phyloP scores from a whole-genome alignment of 2,797 vertebrate species.

The Sciaenops ocellatus region DNA sequence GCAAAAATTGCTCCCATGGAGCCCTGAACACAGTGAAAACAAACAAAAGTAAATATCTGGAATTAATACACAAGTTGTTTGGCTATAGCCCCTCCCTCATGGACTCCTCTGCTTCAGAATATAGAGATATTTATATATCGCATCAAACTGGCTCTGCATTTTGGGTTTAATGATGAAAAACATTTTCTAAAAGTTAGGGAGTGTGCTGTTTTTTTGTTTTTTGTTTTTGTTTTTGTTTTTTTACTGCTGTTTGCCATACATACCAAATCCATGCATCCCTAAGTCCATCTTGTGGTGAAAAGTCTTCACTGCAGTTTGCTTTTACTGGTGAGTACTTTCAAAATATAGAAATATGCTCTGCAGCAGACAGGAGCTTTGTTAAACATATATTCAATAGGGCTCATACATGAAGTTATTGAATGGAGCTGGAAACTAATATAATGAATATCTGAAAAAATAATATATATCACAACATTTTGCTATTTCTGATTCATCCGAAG shows the following conservation, averaged over 20 bases:
- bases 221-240: no score
- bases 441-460: background rate
- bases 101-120: slow-evolving; percentile 17
- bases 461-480: no score
- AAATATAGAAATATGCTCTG: background rate
- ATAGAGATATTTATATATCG: slow-evolving; percentile 40
- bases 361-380: background rate
- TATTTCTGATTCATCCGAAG: no score
- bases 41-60: slow-evolving; percentile 83
- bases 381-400: background rate
- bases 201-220: background rate
- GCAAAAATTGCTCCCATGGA: slow-evolving; percentile 84
- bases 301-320: slow-evolving; percentile 70
- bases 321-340: background rate
- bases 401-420: background rate
- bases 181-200: slow-evolving; percentile 16
- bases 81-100: slow-evolving; percentile 29
- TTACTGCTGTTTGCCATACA: slow-evolving; percentile 26
- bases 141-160: slow-evolving; percentile 31
- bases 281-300: slow-evolving; percentile 85
- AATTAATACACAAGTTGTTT: slow-evolving; percentile 79
- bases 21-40: slow-evolving; percentile 78
- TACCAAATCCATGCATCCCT: slow-evolving; percentile 56
- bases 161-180: slow-evolving; percentile 17
- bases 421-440: background rate